Evolutionary conservation across 2,888 invertebrate species (phyloP), one percentile per base, ranked within the genome.

Genomic region (Apodemia hepburni): DNA sequence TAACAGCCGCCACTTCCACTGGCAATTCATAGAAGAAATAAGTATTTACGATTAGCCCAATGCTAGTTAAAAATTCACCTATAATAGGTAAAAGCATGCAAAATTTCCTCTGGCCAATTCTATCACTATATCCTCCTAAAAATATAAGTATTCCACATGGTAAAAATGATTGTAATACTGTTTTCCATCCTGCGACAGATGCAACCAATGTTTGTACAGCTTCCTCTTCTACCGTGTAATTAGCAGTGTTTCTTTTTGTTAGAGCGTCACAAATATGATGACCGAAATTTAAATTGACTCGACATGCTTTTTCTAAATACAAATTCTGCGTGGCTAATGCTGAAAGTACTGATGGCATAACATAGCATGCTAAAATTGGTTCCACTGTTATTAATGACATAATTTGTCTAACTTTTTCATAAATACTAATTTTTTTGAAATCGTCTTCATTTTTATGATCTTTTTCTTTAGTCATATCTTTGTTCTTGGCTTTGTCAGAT

Each of bases 131-230:
- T 0, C 96, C 95, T 1, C 97, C 97, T 73, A 97, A 93, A 79
- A 97, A 97, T 75, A 97, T 93, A 66, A 97, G 95, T 64, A 97
- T 85, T 45, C 95, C 89, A 59, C 96, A 96, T 0, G 97, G 97
- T 33, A 97, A 85, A 59, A 95, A 94, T 69, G 96, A 96, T 82
- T 97, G 97, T 49, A 97, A 85, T 61, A 96, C 95, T 12, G 97
- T 96, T 79, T 97, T 97, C 97, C 97, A 97, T 22, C 96, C 95
- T 63, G 96, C 94, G 92, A 97, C 96, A 5, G 94, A 94, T 0
- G 97, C 97, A 1, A 96, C 96, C 71, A 96, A 83, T 66, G 94
- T 94, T 79, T 96, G 96, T 0, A 96, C 95, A 4, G 93, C 92
- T 78, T 93, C 93, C 79, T 94, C 94, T 81, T 94, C 93, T 29